Conservation (phyloP, 2,113 vertebrate species). For the Sturnira hondurensis region DNA sequence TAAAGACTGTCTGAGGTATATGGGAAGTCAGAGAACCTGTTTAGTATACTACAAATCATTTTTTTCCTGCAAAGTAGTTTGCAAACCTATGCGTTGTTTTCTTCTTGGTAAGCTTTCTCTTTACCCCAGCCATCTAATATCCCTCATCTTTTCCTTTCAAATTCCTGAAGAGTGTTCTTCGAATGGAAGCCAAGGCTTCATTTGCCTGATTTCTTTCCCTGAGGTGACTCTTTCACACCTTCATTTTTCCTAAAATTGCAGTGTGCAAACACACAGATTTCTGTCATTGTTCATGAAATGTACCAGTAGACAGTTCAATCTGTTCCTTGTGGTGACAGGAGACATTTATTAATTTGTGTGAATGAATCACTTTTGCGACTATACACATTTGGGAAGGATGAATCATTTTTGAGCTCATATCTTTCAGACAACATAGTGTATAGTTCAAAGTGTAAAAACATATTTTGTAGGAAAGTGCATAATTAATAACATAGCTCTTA, state of each 20-base stretch:
- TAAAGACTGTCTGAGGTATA: not conserved
- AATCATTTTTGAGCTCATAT: conserved; percentile 34
- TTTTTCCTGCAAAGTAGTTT: conserved; percentile 3
- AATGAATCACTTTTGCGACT: conserved; percentile 60
- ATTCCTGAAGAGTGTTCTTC: not conserved
- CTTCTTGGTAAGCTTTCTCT: not conserved
- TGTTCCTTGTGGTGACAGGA: conserved; percentile 51
- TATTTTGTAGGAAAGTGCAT: not conserved
- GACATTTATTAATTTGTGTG: conserved; percentile 47
- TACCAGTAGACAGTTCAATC: conserved; percentile 53
- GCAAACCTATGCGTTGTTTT: not conserved
- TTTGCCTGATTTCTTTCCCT: not conserved
- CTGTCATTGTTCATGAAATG: conserved; percentile 42
- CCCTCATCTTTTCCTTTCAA: conserved; percentile 30
- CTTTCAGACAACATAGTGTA: not conserved
- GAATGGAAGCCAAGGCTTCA: not conserved
- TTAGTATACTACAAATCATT: not conserved
- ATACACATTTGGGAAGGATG: not conserved
- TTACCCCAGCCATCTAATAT: not conserved
- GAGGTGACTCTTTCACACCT: not conserved
- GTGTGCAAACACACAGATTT: not conserved
- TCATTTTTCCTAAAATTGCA: conserved; percentile 37
- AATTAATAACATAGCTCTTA: not conserved
- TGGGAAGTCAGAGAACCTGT: not conserved
- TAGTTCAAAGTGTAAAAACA: not conserved